Evolutionary conservation across 2,888 invertebrate species (phyloP).

Genomic region (Arge pagana): DNA sequence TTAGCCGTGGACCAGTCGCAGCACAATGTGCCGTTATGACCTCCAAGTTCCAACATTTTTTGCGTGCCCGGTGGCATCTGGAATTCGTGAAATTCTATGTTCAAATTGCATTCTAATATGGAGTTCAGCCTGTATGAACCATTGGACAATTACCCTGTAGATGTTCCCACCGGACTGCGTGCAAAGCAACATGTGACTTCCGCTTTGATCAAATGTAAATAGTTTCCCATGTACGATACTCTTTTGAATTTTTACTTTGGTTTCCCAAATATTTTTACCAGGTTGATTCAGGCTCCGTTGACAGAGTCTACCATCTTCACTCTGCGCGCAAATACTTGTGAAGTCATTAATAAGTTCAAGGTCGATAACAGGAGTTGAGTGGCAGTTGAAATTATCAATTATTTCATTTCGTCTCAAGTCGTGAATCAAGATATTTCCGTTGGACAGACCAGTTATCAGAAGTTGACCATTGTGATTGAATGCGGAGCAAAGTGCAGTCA

Average conservation of each 20-base stretch:
- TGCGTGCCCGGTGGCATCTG: constrained; percentile 54
- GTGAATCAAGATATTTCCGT: constrained; percentile 64
- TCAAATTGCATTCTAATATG: background rate
- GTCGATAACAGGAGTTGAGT: constrained; percentile 62
- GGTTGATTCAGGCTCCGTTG: constrained; percentile 60
- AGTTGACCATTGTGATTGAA: constrained; percentile 67
- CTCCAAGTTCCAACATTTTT: constrained; percentile 60
- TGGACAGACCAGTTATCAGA: constrained; percentile 63
- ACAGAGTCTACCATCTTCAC: constrained; percentile 58
- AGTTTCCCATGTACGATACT: constrained; percentile 54
- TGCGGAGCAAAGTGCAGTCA: constrained; percentile 61
- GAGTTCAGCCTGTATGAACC: background rate
- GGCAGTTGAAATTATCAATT: constrained; percentile 62
- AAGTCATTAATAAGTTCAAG: constrained; percentile 63
- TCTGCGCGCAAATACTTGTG: constrained; percentile 63
- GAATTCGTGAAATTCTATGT: constrained; percentile 26
- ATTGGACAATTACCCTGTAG: constrained; percentile 55
- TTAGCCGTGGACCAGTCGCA: constrained; percentile 67
- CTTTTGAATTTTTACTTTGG: constrained; percentile 53
- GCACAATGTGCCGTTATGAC: constrained; percentile 62
- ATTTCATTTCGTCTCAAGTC: constrained; percentile 63
- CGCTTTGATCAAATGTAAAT: constrained; percentile 56
- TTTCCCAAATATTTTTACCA: constrained; percentile 52
- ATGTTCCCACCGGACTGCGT: constrained; percentile 56
- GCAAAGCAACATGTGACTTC: constrained; percentile 55